Evolutionary conservation across 2,797 vertebrate species (phyloP).

Genomic region (Phylloscopus collybita): DNA sequence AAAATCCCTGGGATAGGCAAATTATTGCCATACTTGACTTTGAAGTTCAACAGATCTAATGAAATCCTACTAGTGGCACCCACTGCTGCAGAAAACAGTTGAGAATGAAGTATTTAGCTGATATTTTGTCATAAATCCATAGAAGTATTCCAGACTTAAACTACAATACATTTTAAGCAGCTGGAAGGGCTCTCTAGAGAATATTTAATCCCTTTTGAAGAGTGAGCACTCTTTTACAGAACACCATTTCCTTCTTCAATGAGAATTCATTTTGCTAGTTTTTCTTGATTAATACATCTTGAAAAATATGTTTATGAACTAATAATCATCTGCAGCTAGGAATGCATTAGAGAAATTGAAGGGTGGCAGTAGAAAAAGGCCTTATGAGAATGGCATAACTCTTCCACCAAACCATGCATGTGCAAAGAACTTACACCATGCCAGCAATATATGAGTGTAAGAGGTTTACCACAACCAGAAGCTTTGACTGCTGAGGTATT

Average conservation of each 20-base stretch:
- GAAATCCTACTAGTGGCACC: neutral
- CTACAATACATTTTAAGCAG: neutral
- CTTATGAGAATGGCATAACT: neutral
- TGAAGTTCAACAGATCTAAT: neutral
- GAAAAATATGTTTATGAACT: conserved; percentile 2
- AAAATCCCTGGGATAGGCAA: neutral
- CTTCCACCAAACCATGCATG: neutral
- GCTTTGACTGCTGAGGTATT: neutral
- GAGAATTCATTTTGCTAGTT: conserved; percentile 11
- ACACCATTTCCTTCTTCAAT: neutral
- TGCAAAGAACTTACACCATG: neutral
- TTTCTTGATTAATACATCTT: neutral
- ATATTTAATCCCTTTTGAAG: conserved; percentile 30
- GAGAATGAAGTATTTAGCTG: neutral
- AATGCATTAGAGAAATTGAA: neutral
- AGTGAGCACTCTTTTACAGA: neutral
- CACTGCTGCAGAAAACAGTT: neutral
- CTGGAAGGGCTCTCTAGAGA: neutral
- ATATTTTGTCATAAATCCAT: neutral
- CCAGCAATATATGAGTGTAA: neutral
- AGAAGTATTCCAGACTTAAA: neutral
- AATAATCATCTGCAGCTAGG: neutral
- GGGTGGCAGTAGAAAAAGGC: neutral
- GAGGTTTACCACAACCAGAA: neutral
- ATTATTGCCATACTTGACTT: neutral